These are phyloP conservation scores for Congeria kusceri DNA, from an alignment of 2,888 invertebrate genomes.

Conservation along the genomic window DNA sequence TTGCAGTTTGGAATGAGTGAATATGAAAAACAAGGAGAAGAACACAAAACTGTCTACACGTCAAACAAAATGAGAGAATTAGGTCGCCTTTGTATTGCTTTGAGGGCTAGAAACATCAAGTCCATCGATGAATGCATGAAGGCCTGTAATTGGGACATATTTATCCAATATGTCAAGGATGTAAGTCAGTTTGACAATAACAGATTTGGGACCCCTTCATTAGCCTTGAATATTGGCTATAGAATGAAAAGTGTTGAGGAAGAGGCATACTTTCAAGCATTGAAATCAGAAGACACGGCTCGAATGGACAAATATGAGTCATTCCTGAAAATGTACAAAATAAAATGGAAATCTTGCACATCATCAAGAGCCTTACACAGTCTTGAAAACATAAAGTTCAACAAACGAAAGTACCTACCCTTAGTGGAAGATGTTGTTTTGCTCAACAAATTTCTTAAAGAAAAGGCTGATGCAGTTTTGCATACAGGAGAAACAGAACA, in stretches of 20 bases:
- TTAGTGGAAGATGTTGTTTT: conserved; percentile 30
- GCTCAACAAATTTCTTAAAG: conserved; percentile 13
- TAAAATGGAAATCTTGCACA: conserved; percentile 17
- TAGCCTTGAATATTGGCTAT: conserved; percentile 43
- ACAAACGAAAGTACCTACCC: conserved; percentile 21
- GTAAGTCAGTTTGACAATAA: conserved; percentile 32
- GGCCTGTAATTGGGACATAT: conserved; percentile 29
- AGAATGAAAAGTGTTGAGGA: conserved; percentile 82
- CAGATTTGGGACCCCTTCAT: conserved; percentile 33
- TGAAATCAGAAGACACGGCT: conserved; percentile 8
- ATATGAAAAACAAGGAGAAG: conserved; percentile 40
- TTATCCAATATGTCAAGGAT: conserved; percentile 31
- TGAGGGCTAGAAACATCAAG: conserved; percentile 22
- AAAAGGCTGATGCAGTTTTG: conserved; percentile 7
- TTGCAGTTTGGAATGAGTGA: conserved; percentile 25
- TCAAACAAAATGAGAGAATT: conserved; percentile 44
- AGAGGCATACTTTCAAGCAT: conserved; percentile 20
- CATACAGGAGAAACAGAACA: conserved; percentile 13
- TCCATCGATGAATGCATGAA: conserved; percentile 21
- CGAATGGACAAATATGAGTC: conserved; percentile 2
- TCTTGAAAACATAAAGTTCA: conserved; percentile 16
- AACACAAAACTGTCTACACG: conserved; percentile 25
- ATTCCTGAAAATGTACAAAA: conserved; percentile 20
- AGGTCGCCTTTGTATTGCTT: conserved; percentile 26
- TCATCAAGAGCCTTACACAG: conserved; percentile 12